Base-by-base conservation (phyloP, 2,888 invertebrate genomes). In the Caenorhabditis drosophilae region DNA sequence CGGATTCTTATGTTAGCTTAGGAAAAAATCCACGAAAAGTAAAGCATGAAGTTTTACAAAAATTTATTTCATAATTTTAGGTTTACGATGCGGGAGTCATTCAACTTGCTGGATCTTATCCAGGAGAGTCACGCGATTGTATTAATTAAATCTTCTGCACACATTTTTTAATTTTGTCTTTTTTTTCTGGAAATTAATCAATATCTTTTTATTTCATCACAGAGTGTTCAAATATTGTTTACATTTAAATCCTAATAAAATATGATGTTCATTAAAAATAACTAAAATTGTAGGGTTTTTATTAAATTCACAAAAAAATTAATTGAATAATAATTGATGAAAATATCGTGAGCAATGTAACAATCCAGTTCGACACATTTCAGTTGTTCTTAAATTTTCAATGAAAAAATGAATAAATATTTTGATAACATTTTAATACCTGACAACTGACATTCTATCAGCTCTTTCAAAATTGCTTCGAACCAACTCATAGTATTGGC, bases 401-500 rank as follows among this genome's bases (percentile, higher is more conserved):
- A n/a, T n/a, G n/a, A n/a, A n/a, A n/a, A n/a, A n/a, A n/a, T n/a
- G n/a, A 12, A 16, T n/a, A 18, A 6, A 51, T n/a, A 20, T n/a
- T 23, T 36, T 27, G n/a, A 57, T 26, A 22, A 45, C 15, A 11
- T 12, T 15, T 26, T 2, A 36, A 36, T 56, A 76, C 76, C 77
- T 88, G 0, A 99, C 97, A 11, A 98, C 96, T 0, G 96, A 96
- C 76, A 89, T 89, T 73, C 98, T 89, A 86, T 97, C 98, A 0
- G 98, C 97, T 79, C 98, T 89, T 86, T 98, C 97, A 85, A 97
- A 99, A 86, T 99, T 99, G 0, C 97, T 97, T 85, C 97, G 95
- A 34, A 96, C 96, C 75, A 97, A 91, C 86, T 98, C 98, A 84
- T 96, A 99, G 86, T 99, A 99, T 61, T 97, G 91, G 1, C 98